Evolutionary conservation across 2,797 vertebrate species (phyloP).

Genomic region (Falco rusticolus): DNA sequence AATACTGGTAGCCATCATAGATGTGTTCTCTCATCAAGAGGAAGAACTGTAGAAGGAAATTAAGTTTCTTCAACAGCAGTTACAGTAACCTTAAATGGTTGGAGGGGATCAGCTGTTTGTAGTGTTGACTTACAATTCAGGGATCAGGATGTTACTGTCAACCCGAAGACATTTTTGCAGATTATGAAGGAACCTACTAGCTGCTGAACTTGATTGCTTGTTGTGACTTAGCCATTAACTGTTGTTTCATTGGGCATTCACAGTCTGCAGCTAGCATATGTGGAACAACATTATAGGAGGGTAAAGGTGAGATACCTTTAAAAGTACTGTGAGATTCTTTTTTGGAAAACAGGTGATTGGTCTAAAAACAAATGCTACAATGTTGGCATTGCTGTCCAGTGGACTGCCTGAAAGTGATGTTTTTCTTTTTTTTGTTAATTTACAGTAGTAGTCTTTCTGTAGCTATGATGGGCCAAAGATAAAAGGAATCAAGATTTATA

Average conservation of each 20-base stretch:
- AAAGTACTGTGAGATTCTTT: neutral
- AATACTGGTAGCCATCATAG: neutral
- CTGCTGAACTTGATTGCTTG: neutral
- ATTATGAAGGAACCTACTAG: neutral
- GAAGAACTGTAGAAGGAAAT: neutral
- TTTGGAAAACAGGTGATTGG: neutral
- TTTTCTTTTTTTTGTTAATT: neutral
- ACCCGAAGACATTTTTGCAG: neutral
- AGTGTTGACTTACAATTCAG: neutral
- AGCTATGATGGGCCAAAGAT: neutral
- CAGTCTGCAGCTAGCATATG: neutral
- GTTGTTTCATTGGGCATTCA: neutral
- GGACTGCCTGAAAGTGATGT: neutral
- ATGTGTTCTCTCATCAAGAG: neutral
- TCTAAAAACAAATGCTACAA: neutral
- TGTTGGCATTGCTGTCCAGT: neutral
- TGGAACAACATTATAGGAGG: neutral
- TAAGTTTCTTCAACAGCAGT: neutral
- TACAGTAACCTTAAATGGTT: neutral
- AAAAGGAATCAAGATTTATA: neutral
- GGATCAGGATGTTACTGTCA: neutral
- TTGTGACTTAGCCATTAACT: neutral
- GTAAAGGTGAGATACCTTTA: neutral
- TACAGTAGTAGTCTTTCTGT: neutral
- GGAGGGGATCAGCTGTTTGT: neutral